Base-by-base conservation (phyloP, 2,888 invertebrate genomes). In the Drosophila borborema region DNA sequence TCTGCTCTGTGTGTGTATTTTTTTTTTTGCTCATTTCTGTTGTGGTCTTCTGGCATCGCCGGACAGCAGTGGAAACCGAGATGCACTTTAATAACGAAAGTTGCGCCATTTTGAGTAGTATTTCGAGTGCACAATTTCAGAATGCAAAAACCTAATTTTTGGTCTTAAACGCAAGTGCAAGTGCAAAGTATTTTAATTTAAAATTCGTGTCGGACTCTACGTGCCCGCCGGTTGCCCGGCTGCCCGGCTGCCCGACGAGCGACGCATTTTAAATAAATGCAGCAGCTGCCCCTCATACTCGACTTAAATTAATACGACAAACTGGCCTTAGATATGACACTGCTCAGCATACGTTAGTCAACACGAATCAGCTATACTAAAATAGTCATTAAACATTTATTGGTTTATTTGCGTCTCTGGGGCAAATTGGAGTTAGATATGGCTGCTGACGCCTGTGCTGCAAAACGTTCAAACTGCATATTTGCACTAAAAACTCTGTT, bases 51-150 rank as follows among this genome's bases (percentile, higher is more conserved):
- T 56, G 70, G 77, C 70, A 59, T 45, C 45, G 74, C 71, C 67
- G 65, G 70, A 63, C 80, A 64, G 68, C 73, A 53, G 38, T 58
- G 31, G 59, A 69, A 72, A 48, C 67, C 72, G 72, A 77, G 63
- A 71, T 81, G 81, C 85, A 81, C 85, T 86, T 87, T 87, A 87
- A 86, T 87, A 86, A 86, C 82, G 87, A 86, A 86, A 86, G 87
- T 86, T 86, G 63, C 55, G 72, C 81, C 69, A 74, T 62, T 83
- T 79, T 61, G 54, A 62, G 60, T 62, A 56, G 58, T 60, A 72
- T 74, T 73, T 74, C 43, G 65, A 49, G 48, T 48, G 65, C 64
- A 67, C 72, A 77, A 77, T 75, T 74, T 79, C 51, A 63, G 56
- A 74, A 78, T 77, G 86, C 77, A 75, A 71, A 84, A 85, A 82